Evolutionary conservation across 2,113 vertebrate genomes (phyloP).

Genomic region (Gambusia holbrooki): DNA sequence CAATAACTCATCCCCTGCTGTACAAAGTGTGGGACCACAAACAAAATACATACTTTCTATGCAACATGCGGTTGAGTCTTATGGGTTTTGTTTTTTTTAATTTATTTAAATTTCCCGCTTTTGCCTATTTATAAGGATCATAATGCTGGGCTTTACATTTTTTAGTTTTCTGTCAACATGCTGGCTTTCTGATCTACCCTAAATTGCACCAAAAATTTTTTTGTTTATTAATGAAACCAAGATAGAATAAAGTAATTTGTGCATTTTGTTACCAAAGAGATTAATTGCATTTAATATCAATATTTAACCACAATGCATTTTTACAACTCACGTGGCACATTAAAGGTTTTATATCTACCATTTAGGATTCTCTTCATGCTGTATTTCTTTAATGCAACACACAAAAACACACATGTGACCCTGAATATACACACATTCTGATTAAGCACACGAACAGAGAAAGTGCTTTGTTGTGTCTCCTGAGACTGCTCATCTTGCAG

Average conservation of each 20-base stretch:
- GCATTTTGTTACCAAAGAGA: background rate
- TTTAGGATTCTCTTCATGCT: background rate
- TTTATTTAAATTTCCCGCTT: background rate
- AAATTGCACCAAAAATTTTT: too few species aligned
- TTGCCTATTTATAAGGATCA: background rate
- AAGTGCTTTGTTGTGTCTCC: slow-evolving; percentile 61
- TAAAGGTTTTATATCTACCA: background rate
- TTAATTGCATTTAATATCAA: background rate
- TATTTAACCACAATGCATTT: background rate
- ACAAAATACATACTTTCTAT: background rate
- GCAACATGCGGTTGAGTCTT: background rate
- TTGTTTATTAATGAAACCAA: background rate
- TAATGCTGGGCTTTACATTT: background rate
- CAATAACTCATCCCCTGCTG: background rate
- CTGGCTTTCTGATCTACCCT: background rate
- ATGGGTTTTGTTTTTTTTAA: background rate
- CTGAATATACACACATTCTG: background rate
- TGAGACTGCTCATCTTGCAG: slow-evolving; percentile 58
- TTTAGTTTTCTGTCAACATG: background rate
- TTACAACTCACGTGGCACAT: background rate
- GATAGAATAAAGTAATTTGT: background rate
- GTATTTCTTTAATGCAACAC: background rate
- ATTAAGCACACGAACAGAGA: slow-evolving; percentile 25
- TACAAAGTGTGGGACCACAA: background rate
- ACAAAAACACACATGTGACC: background rate